Conservation (phyloP, 2,113 vertebrate genomes). For the Manacus vitellinus region DNA sequence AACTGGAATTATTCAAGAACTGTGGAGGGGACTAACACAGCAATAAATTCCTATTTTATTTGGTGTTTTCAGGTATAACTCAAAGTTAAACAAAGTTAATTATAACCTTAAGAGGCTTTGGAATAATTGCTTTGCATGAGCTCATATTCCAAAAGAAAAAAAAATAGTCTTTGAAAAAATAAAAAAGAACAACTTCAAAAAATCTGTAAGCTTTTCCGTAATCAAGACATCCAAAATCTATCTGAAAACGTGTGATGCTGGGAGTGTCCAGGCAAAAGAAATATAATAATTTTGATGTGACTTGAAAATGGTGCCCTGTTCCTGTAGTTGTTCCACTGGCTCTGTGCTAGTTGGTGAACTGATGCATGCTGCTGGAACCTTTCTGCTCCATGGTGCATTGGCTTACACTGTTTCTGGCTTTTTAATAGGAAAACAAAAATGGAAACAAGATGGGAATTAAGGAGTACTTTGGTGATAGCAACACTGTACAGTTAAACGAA, state of each 20-base stretch:
- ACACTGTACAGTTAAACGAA: background rate
- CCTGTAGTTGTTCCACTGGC: background rate
- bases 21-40: background rate
- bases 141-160: constrained; percentile 1
- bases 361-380: background rate
- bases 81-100: constrained; percentile 4
- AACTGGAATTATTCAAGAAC: background rate
- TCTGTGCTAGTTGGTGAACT: background rate
- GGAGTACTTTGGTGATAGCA: background rate
- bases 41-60: background rate
- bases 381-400: background rate
- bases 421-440: background rate
- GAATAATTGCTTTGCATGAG: background rate
- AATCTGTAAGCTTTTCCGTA: background rate
- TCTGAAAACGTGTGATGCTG: background rate
- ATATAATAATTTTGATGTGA: background rate
- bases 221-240: background rate
- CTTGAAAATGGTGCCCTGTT: background rate
- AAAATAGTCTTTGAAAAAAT: background rate
- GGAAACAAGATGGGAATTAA: background rate
- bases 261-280: background rate
- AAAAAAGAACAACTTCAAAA: background rate
- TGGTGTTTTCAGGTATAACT: background rate
- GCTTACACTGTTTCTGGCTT: background rate
- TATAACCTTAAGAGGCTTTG: constrained; percentile 12